Base-by-base conservation (phyloP, 2,797 vertebrate species). In the Lindbergichthys nudifrons region DNA sequence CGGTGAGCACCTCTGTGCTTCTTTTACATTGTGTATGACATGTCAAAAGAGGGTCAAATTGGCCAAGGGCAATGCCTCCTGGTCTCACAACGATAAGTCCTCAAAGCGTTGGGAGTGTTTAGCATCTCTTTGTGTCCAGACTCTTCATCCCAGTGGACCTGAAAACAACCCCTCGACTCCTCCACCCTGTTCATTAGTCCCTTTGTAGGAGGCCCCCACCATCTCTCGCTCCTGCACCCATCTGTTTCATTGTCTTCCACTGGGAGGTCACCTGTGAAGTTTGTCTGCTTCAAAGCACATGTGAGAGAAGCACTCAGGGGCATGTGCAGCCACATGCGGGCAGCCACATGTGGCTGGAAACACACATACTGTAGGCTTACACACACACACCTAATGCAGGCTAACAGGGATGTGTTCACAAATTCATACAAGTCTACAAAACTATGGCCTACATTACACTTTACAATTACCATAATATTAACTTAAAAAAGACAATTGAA, bases 111-210 rank as follows among this genome's bases (percentile, higher is more conserved):
- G 61, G 19, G 47, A 79, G 61, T 82, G 61, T 88, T 92, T 77
- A 88, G 79, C 80, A 85, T 89, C 64, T 80, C 84, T 92, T 89
- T 90, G 87, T 89, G 79, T 87, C 69, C 42, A 10, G 42, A n/a
- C 72, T 77, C 53, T 60, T 66, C 15, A 9, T 85, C 88, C 84
- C 88, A 21, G 50, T 46, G 58, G 83, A 70, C 65, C 58, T 30
- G 16, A n/a, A 54, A 56, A 58, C 75, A 68, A 32, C 48, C 64
- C 50, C 70, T 47, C 16, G 0, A 50, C 77, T 75, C 78, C 70
- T 46, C 75, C 79, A 58, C 80, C 79, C 69, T 52, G 64, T 79
- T 88, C 83, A 86, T 92, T 87, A 86, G 74, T 65, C 68, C 47
- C 75, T 77, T 73, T 81, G 70, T 80, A 56, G 53, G 48, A 68